phyloP scores from a whole-genome alignment of 2,113 vertebrate genomes.

The Gorsachius goisagi region DNA sequence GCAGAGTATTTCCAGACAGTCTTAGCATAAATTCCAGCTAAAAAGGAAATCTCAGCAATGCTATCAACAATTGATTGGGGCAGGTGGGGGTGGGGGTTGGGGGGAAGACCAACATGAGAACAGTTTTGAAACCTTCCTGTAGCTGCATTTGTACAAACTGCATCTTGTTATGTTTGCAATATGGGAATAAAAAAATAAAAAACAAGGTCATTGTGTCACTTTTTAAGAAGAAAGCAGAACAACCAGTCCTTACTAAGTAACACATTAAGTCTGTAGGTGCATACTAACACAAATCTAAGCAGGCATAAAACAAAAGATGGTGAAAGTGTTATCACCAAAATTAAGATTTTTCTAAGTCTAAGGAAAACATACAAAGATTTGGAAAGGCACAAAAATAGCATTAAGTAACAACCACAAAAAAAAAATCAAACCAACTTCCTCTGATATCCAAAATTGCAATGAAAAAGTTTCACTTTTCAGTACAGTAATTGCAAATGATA shows the following conservation, averaged over 20 bases:
- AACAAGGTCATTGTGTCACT: background rate
- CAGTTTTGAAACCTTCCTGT: background rate
- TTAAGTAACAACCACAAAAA: background rate
- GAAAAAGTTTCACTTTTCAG: background rate
- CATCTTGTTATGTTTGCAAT: background rate
- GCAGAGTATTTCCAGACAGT: background rate
- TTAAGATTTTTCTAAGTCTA: background rate
- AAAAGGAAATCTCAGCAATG: background rate
- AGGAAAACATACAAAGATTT: background rate
- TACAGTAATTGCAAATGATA: background rate
- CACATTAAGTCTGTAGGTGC: background rate
- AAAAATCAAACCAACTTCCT: background rate
- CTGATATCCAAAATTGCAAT: background rate
- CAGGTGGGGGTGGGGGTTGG: fast-evolving
- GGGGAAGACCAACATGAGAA: background rate
- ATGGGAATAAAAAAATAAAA: background rate
- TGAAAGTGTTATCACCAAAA: background rate
- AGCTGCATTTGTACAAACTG: background rate
- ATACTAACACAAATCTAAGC: background rate
- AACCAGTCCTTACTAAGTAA: background rate
- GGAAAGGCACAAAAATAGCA: background rate
- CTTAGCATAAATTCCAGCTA: background rate
- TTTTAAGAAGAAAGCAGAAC: background rate
- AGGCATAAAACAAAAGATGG: background rate
- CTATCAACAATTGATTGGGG: background rate